A percentile compares a stretch with the other conserved stretches of the same genome.
Evolutionary conservation across 2,888 invertebrate species (phyloP).

Genomic region (Catocala sponsa): DNA sequence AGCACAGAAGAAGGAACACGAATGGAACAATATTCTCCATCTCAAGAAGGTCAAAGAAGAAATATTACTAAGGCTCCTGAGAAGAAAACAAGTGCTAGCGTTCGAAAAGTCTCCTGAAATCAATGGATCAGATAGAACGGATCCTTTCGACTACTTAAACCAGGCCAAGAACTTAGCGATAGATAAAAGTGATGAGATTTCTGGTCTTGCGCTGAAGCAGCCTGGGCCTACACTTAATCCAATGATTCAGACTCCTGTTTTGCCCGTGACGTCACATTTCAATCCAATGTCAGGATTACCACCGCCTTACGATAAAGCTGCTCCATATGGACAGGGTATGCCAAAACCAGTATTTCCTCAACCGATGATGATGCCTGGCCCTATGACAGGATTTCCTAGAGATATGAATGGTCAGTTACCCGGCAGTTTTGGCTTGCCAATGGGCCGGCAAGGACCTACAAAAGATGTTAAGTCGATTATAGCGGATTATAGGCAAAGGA

Average conservation of each 20-base stretch:
- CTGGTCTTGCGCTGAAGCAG: slow-evolving; percentile 78
- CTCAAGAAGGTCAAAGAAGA: slow-evolving; percentile 95
- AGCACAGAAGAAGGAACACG: slow-evolving; percentile 94
- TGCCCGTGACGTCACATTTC: slow-evolving; percentile 77
- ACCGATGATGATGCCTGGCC: slow-evolving; percentile 78
- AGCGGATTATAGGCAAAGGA: slow-evolving; percentile 93
- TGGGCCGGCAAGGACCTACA: slow-evolving; percentile 92
- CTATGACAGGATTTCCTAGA: slow-evolving; percentile 76
- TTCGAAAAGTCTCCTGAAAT: slow-evolving; percentile 79
- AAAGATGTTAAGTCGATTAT: slow-evolving; percentile 94
- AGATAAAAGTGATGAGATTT: slow-evolving; percentile 84
- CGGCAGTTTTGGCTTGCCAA: slow-evolving; percentile 80
- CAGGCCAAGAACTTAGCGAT: slow-evolving; percentile 80
- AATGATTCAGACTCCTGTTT: slow-evolving; percentile 72
- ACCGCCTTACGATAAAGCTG: slow-evolving; percentile 81
- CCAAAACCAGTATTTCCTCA: slow-evolving; percentile 81
- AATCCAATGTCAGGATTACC: slow-evolving; percentile 80
- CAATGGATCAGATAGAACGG: slow-evolving; percentile 74
- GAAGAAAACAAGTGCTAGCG: slow-evolving; percentile 90
- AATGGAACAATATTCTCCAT: slow-evolving; percentile 95
- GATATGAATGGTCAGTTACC: slow-evolving; percentile 89
- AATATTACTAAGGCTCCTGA: slow-evolving; percentile 90
- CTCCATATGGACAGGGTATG: slow-evolving; percentile 64
- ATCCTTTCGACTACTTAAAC: slow-evolving; percentile 80
- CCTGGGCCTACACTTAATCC: slow-evolving; percentile 69